Percentiles rank a stretch among this genome's conserved stretches.
These are phyloP conservation scores for Proisotoma minuta DNA, from an alignment of 2,888 invertebrate genomes.

Conservation along the genomic window DNA sequence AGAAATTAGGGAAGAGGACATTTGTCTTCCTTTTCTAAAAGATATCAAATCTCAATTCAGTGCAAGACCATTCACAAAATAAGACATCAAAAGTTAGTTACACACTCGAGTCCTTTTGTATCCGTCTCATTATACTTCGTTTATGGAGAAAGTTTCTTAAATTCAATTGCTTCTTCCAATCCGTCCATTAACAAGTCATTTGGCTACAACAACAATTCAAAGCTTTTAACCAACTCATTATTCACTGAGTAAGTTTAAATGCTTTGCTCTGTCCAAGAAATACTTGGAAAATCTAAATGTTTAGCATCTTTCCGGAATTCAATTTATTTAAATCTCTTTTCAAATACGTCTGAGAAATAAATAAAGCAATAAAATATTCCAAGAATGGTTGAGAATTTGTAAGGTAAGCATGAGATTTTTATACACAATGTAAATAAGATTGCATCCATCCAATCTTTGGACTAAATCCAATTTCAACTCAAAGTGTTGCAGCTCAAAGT, in stretches of 20 bases:
- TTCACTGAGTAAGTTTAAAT: too few relatives aligned
- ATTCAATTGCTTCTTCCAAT: background rate
- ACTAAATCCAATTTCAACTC: too few relatives aligned
- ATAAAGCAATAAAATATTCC: background rate
- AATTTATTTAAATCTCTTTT: too few relatives aligned
- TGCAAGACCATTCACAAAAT: background rate
- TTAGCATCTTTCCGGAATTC: too few relatives aligned
- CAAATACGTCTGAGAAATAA: background rate
- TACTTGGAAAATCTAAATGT: too few relatives aligned
- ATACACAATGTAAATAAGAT: background rate
- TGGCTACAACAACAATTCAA: background rate
- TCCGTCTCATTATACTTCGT: background rate
- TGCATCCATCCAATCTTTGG: background rate
- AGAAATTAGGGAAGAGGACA: conserved; percentile 11
- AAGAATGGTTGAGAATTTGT: background rate
- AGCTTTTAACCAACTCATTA: background rate
- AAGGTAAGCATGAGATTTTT: background rate
- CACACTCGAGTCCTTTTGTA: too few relatives aligned
- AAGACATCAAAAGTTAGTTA: background rate
- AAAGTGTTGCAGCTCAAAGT: too few relatives aligned
- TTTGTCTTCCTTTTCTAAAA: conserved; percentile 2
- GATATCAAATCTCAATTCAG: background rate
- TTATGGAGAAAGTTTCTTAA: background rate
- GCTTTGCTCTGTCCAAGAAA: too few relatives aligned
- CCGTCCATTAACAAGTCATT: conserved; percentile 1